Conservation (phyloP, 2,113 vertebrate genomes). For the Paradoxurus hermaphroditus region DNA sequence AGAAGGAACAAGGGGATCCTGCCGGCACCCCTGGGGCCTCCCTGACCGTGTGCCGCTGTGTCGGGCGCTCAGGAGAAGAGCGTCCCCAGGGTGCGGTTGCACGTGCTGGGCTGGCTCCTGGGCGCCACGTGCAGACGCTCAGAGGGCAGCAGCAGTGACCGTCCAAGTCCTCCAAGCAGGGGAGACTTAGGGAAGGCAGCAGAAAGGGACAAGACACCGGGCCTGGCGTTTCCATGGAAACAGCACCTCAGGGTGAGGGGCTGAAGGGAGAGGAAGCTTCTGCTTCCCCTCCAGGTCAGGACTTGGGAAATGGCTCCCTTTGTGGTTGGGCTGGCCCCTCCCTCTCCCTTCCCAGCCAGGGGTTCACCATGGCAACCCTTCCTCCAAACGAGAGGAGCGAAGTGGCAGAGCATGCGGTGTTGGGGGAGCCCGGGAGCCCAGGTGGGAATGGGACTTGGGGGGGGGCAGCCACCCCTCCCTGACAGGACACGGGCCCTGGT, state of each 20-base stretch:
- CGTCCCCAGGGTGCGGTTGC: not conserved
- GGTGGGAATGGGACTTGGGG: not conserved
- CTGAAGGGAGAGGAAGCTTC: slow-evolving; percentile 3
- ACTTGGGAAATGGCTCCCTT: slow-evolving; percentile 27
- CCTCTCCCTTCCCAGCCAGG: slow-evolving; percentile 50
- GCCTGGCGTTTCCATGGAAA: slow-evolving; percentile 70
- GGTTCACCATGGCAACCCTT: slow-evolving; percentile 75
- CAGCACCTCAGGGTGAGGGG: slow-evolving; percentile 51
- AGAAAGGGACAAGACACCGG: slow-evolving; percentile 52
- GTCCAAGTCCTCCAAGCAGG: not conserved
- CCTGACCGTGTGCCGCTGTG: not conserved
- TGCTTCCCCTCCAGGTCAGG: slow-evolving; percentile 12
- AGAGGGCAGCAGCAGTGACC: not conserved
- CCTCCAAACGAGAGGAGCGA: slow-evolving; percentile 37
- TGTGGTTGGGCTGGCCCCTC: not conserved
- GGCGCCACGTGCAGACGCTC: not conserved
- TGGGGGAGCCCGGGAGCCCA: not conserved
- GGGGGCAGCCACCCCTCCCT: not conserved
- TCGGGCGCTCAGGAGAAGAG: rapidly evolving
- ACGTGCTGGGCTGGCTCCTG: not conserved
- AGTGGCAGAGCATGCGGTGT: not conserved
- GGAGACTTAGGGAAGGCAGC: not conserved
- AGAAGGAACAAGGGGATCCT: not conserved
- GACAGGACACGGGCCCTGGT: not conserved
- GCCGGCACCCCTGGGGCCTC: too few relatives aligned